phyloP scores from a whole-genome alignment of 2,113 vertebrate genomes.

The Burhinus bistriatus region DNA sequence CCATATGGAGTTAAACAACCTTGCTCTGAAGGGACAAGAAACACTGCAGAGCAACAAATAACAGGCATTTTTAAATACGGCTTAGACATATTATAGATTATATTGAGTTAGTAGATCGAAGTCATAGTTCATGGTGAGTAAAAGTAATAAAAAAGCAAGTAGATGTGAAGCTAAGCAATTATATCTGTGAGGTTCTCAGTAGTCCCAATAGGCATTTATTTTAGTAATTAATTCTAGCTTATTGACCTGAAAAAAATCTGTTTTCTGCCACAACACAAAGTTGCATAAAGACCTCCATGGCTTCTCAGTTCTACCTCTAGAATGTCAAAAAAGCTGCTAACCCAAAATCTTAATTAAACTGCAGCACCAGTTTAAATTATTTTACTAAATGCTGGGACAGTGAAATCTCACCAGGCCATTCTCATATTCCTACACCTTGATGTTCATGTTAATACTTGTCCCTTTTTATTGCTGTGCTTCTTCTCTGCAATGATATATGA shows the following conservation, averaged over 20 bases:
- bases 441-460: conserved; percentile 20
- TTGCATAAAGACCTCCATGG: neutral
- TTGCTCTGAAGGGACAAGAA: neutral
- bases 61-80: neutral
- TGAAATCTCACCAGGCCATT: conserved; percentile 39
- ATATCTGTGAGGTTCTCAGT: neutral
- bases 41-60: neutral
- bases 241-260: neutral
- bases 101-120: neutral
- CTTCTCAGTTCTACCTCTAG: neutral
- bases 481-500: neutral
- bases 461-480: neutral
- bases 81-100: neutral
- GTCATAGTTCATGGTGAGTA: neutral
- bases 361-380: neutral
- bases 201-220: neutral
- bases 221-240: neutral
- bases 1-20: neutral
- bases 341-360: conserved; percentile 24
- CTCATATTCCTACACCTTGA: neutral
- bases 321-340: neutral
- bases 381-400: conserved; percentile 12
- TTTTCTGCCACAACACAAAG: neutral
- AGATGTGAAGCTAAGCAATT: neutral
- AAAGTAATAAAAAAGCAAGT: neutral